Evolutionary conservation across 2,888 invertebrate genomes (phyloP).

Genomic region (Anoplius nigerrimus): DNA sequence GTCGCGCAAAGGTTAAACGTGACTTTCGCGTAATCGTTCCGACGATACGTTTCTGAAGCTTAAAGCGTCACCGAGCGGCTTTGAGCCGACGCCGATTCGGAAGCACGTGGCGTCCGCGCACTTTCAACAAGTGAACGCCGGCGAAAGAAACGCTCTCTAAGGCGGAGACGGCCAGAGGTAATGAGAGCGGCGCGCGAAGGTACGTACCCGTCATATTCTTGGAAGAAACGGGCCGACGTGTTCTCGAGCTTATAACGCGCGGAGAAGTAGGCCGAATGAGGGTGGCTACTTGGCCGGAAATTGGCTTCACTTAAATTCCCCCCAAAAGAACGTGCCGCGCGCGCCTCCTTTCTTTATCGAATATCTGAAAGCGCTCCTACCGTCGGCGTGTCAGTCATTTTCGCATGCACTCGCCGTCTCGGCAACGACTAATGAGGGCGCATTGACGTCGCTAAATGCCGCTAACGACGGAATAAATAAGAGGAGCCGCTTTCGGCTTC

Average conservation of each 20-base stretch:
- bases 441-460: constrained; percentile 48
- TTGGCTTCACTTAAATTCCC: constrained; percentile 58
- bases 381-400: constrained; percentile 39
- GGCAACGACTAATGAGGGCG: constrained; percentile 54
- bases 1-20: too few species aligned
- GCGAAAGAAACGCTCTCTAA: too few species aligned
- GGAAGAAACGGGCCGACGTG: not conserved
- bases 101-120: too few species aligned
- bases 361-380: too few species aligned
- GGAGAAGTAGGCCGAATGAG: constrained; percentile 34
- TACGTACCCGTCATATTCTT: too few species aligned
- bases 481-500: not conserved
- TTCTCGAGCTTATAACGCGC: not conserved
- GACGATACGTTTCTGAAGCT: too few species aligned
- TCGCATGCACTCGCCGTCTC: constrained; percentile 43
- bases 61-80: too few species aligned
- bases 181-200: too few species aligned
- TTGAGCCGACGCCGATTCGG: too few species aligned
- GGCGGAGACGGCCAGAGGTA: too few species aligned
- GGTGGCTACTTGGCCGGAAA: constrained; percentile 49
- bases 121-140: too few species aligned
- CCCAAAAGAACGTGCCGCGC: not conserved
- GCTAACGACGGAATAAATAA: constrained; percentile 32
- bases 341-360: not conserved
- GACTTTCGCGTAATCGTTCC: too few species aligned